Evolutionary conservation across 2,888 invertebrate genomes (phyloP).

Genomic region (Sericinus montela): DNA sequence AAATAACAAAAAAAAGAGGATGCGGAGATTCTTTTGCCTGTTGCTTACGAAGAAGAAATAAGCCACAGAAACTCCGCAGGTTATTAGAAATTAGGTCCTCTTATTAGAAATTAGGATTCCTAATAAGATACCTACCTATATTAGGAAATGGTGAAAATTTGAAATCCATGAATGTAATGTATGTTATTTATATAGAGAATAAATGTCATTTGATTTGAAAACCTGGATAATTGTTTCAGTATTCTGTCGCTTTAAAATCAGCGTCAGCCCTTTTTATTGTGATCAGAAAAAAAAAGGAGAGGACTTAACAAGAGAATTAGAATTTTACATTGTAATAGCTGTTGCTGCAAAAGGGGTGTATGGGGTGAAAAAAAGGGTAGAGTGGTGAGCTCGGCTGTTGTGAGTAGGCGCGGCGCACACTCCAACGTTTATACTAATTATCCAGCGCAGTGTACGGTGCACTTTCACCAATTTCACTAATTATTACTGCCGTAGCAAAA

Average conservation of each 20-base stretch:
- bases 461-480: constrained; percentile 37
- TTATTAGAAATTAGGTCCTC: too few relatives aligned
- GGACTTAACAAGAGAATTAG: constrained; percentile 61
- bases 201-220: too few relatives aligned
- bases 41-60: too few relatives aligned
- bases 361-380: constrained; percentile 23
- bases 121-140: too few relatives aligned
- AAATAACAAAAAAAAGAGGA: too few relatives aligned
- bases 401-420: constrained; percentile 23
- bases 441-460: constrained; percentile 24
- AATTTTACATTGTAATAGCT: constrained; percentile 60
- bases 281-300: constrained; percentile 40
- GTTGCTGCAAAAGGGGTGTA: constrained; percentile 28
- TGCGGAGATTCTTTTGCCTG: too few relatives aligned
- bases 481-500: constrained; percentile 28
- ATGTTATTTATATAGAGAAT: too few relatives aligned
- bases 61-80: too few relatives aligned
- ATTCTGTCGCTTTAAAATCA: neutral
- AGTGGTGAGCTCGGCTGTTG: constrained; percentile 25
- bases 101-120: too few relatives aligned
- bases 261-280: constrained; percentile 23
- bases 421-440: constrained; percentile 39
- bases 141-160: too few relatives aligned
- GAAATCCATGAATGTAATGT: too few relatives aligned
- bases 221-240: too few relatives aligned